Percentiles rank a stretch among this genome's conserved stretches.
Conservation (phyloP, 1,140 invertebrate genomes). For the Magallana gigas region DNA sequence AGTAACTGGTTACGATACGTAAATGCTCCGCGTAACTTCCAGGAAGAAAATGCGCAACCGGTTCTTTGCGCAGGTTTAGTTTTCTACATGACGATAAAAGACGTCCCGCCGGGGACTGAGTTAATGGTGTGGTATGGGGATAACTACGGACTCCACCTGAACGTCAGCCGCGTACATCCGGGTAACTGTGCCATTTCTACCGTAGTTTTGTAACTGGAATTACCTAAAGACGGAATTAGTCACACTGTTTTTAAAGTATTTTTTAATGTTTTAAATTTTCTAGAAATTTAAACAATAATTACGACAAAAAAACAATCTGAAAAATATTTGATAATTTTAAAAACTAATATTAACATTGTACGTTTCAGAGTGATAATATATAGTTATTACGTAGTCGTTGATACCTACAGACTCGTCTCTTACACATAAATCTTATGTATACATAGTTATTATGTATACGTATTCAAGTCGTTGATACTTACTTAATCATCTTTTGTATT, state of each 20-base stretch:
- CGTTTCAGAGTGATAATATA: background rate
- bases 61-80: background rate
- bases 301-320: too few relatives aligned
- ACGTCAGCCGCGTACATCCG: slow-evolving; percentile 11
- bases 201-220: background rate
- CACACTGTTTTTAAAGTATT: too few relatives aligned
- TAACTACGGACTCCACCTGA: background rate
- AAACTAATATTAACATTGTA: background rate
- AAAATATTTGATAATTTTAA: background rate
- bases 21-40: background rate
- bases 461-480: too few relatives aligned
- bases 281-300: background rate
- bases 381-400: background rate
- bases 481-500: background rate
- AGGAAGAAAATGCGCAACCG: background rate
- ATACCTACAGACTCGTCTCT: background rate
- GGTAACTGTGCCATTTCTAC: background rate
- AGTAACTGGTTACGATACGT: background rate
- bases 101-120: background rate
- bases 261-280: background rate
- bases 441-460: background rate
- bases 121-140: slow-evolving; percentile 1
- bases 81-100: slow-evolving; percentile 23
- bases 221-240: too few relatives aligned
- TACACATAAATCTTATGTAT: background rate